Conservation (phyloP, 2,797 vertebrate genomes). For the Sebastes matsubarae region DNA sequence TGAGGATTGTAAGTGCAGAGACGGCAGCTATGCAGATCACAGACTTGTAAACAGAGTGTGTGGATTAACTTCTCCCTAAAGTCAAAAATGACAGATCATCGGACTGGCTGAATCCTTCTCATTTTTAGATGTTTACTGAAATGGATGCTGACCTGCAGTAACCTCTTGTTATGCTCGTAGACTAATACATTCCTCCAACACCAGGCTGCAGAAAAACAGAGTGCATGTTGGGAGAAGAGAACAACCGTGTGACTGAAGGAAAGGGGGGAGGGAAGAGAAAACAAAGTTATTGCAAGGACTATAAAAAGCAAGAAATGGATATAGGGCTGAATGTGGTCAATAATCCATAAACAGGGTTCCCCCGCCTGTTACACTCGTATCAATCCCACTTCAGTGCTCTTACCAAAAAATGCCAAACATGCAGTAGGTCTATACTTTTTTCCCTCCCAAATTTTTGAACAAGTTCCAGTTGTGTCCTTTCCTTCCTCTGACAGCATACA, state of each 20-base stretch:
- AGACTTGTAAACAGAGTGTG: neutral
- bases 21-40: neutral
- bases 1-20: neutral
- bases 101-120: neutral
- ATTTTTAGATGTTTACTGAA: conserved; percentile 27
- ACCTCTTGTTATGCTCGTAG: conserved; percentile 55
- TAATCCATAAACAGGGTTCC: conserved; percentile 31
- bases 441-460: conserved; percentile 12
- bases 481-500: conserved; percentile 7
- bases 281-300: conserved; percentile 6
- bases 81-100: neutral
- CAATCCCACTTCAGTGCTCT: conserved; percentile 9
- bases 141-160: conserved; percentile 56
- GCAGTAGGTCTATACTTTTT: neutral
- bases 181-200: conserved; percentile 42
- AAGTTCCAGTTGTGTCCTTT: conserved; percentile 33
- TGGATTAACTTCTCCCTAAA: neutral
- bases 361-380: neutral
- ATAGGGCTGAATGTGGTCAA: conserved; percentile 14
- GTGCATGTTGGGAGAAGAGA: conserved; percentile 28
- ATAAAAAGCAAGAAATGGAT: conserved; percentile 20
- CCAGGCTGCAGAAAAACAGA: conserved; percentile 60
- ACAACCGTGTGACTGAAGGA: conserved; percentile 48
- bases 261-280: neutral
- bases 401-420: conserved; percentile 46